Evolutionary conservation across 2,797 vertebrate genomes (phyloP).

Genomic region (Xiphophorus birchmanni): DNA sequence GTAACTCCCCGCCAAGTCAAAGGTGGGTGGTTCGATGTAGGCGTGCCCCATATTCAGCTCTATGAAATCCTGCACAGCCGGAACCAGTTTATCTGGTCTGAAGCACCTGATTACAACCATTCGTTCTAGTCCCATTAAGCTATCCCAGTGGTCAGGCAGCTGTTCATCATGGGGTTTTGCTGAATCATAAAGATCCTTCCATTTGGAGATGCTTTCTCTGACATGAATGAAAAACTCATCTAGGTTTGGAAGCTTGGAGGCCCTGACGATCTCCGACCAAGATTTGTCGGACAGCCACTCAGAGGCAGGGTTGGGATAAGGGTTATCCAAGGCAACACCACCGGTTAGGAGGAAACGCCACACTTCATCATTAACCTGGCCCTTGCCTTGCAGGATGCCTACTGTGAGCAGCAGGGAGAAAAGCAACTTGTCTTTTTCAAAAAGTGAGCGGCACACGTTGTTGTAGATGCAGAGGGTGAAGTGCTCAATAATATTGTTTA

Average conservation of each 20-base stretch:
- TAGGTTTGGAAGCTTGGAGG: conserved; percentile 82
- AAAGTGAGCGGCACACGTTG: conserved; percentile 92
- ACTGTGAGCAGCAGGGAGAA: conserved; percentile 92
- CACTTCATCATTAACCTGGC: conserved; percentile 79
- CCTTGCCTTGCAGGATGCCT: conserved; percentile 88
- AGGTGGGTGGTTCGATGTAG: conserved; percentile 90
- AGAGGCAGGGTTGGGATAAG: conserved; percentile 86
- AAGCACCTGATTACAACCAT: conserved; percentile 90
- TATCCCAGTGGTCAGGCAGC: conserved; percentile 83
- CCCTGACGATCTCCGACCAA: conserved; percentile 90
- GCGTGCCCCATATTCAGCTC: conserved; percentile 84
- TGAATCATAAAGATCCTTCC: conserved; percentile 91
- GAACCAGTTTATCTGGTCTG: conserved; percentile 91
- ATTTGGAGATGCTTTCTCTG: conserved; percentile 68
- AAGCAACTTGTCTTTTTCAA: conserved; percentile 95
- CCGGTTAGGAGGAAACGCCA: conserved; percentile 93
- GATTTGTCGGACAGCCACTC: conserved; percentile 92
- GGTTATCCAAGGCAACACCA: conserved; percentile 90
- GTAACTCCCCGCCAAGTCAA: conserved; percentile 92
- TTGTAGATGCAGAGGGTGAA: conserved; percentile 92
- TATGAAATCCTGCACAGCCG: conserved; percentile 88
- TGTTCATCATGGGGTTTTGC: conserved; percentile 83
- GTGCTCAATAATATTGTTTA: conserved; percentile 83
- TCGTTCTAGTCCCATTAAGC: conserved; percentile 79
- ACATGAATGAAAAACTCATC: conserved; percentile 83